Percentiles rank a stretch among this genome's conserved stretches.
These are phyloP conservation scores for Gymnothorax javanicus DNA, from an alignment of 2,797 vertebrate genomes.

Conservation along the genomic window DNA sequence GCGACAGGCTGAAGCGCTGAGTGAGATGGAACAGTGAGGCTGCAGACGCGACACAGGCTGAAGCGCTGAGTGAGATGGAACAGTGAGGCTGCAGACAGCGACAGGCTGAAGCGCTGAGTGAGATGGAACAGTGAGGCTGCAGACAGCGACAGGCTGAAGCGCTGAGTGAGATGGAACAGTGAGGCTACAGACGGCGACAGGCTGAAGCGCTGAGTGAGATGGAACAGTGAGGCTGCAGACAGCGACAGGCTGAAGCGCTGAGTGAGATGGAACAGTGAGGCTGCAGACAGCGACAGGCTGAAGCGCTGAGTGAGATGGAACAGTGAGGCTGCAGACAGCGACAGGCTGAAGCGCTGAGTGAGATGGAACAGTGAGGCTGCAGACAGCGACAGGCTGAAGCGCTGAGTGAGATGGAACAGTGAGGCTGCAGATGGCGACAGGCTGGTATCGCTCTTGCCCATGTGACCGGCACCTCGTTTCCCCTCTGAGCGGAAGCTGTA, in stretches of 20 bases:
- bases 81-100: slow-evolving; percentile 21
- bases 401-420: slow-evolving; percentile 30
- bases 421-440: slow-evolving; percentile 26
- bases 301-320: slow-evolving; percentile 28
- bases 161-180: slow-evolving; percentile 30
- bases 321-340: slow-evolving; percentile 21
- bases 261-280: slow-evolving; percentile 26
- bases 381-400: slow-evolving; percentile 11
- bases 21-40: slow-evolving; percentile 21
- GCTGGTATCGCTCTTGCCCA: slow-evolving; percentile 25
- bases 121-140: slow-evolving; percentile 15
- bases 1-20: slow-evolving; percentile 24
- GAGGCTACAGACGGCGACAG: slow-evolving; percentile 4
- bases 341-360: slow-evolving; percentile 28
- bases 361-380: slow-evolving; percentile 15
- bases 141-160: too few species aligned
- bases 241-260: slow-evolving; percentile 8
- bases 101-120: slow-evolving; percentile 28
- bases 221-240: slow-evolving; percentile 15
- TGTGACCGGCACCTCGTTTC: background rate
- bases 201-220: slow-evolving; percentile 27
- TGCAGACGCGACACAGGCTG: too few species aligned
- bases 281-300: slow-evolving; percentile 9
- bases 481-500: background rate
- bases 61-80: slow-evolving; percentile 28